A percentile compares a stretch with the other conserved stretches of the same genome.
phyloP scores from a whole-genome alignment of 2,797 vertebrate genomes.

The Garrulus glandarius region DNA sequence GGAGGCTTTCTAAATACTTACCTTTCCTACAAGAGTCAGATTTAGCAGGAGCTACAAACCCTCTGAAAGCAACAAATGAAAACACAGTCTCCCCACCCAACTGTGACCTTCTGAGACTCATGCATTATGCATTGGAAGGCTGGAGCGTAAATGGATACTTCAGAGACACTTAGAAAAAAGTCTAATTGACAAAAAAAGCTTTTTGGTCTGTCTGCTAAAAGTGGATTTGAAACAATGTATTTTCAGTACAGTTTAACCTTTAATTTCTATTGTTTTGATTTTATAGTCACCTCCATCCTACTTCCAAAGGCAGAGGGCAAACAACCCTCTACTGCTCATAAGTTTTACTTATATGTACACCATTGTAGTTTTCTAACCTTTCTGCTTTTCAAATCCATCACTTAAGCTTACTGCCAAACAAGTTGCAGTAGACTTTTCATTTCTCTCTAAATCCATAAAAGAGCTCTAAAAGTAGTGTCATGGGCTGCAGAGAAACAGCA shows the following conservation, averaged over 20 bases:
- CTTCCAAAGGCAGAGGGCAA: background rate
- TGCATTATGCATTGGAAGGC: conserved; percentile 36
- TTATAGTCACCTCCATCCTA: background rate
- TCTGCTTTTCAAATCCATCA: conserved; percentile 30
- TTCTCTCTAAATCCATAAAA: background rate
- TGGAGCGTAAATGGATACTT: conserved; percentile 31
- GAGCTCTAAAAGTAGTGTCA: background rate
- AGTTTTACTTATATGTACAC: background rate
- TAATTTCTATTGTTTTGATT: conserved; percentile 11
- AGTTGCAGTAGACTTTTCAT: background rate
- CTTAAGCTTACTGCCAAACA: background rate
- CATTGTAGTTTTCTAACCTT: conserved; percentile 5
- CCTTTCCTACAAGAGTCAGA: background rate
- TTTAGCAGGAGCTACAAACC: background rate
- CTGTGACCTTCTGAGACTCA: conserved; percentile 2
- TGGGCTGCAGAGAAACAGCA: background rate
- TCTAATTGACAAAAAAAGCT: background rate
- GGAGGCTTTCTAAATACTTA: background rate
- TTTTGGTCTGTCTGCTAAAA: background rate
- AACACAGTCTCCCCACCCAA: background rate
- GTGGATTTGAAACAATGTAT: background rate
- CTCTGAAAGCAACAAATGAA: background rate
- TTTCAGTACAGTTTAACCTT: conserved; percentile 42
- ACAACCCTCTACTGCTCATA: background rate
- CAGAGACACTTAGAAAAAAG: background rate